These are phyloP conservation scores for Hydrolagus affinis DNA, from an alignment of 2,113 vertebrate genomes.

Conservation along the genomic window DNA sequence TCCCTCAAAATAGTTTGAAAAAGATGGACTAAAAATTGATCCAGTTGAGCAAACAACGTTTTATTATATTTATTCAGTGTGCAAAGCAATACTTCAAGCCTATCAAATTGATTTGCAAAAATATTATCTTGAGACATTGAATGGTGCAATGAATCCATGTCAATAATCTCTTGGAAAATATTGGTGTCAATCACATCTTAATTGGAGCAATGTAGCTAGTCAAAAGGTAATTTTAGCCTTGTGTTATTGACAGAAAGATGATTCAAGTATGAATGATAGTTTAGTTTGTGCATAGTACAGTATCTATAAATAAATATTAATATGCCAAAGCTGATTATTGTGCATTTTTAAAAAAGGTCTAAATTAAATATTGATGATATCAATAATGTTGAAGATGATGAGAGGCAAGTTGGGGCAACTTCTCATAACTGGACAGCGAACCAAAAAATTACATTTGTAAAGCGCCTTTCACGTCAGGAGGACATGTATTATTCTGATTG, in stretches of 20 bases:
- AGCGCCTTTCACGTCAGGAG: too few species aligned
- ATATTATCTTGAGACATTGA: background rate
- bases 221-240: background rate
- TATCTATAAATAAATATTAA: background rate
- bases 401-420: too few species aligned
- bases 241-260: background rate
- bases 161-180: constrained; percentile 11
- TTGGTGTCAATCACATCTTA: background rate
- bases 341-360: background rate
- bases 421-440: too few species aligned
- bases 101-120: constrained; percentile 1
- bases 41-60: background rate
- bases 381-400: too few species aligned
- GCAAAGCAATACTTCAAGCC: background rate
- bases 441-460: too few species aligned
- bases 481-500: too few species aligned
- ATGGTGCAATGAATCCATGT: background rate
- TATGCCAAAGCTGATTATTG: background rate
- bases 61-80: constrained; percentile 23
- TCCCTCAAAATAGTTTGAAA: background rate
- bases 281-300: background rate
- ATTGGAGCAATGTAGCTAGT: background rate
- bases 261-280: background rate
- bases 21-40: too few species aligned
- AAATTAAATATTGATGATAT: background rate